Evolutionary conservation across 1,140 invertebrate species (phyloP).

Genomic region (Augochlora pura): DNA sequence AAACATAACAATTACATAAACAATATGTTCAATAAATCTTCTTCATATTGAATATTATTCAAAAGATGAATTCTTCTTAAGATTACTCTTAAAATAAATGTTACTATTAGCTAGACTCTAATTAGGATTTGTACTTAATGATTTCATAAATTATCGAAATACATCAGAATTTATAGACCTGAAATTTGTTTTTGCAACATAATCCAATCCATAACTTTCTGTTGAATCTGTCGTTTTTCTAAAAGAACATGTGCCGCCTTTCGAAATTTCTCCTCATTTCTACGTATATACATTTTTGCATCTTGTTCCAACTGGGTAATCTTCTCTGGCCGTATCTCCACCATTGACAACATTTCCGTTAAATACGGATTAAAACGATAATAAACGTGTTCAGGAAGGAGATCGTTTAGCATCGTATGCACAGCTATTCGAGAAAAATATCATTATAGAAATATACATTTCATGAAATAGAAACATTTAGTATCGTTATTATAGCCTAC

Average conservation of each 20-base stretch:
- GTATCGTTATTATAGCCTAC: neutral
- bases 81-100: neutral
- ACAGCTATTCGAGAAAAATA: slow-evolving; percentile 82
- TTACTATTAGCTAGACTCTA: neutral
- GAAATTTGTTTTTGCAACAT: slow-evolving; percentile 70
- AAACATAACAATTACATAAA: neutral
- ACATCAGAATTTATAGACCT: slow-evolving; percentile 54
- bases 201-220: slow-evolving; percentile 80
- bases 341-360: slow-evolving; percentile 89
- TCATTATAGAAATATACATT: neutral
- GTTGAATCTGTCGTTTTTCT: slow-evolving; percentile 73
- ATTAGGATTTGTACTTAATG: slow-evolving; percentile 1
- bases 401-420: slow-evolving; percentile 90
- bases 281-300: slow-evolving; percentile 87
- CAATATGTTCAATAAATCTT: neutral
- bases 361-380: slow-evolving; percentile 96
- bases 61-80: neutral
- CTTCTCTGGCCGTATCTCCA: slow-evolving; percentile 89
- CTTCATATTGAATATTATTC: neutral
- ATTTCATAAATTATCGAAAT: neutral
- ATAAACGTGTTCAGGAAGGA: slow-evolving; percentile 89
- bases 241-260: slow-evolving; percentile 80
- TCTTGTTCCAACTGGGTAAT: slow-evolving; percentile 83
- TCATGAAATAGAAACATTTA: neutral
- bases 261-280: slow-evolving; percentile 89